A percentile compares a stretch with the other conserved stretches of the same genome.
Evolutionary conservation across 2,797 vertebrate genomes (phyloP).

Genomic region (Smutsia temminckii): DNA sequence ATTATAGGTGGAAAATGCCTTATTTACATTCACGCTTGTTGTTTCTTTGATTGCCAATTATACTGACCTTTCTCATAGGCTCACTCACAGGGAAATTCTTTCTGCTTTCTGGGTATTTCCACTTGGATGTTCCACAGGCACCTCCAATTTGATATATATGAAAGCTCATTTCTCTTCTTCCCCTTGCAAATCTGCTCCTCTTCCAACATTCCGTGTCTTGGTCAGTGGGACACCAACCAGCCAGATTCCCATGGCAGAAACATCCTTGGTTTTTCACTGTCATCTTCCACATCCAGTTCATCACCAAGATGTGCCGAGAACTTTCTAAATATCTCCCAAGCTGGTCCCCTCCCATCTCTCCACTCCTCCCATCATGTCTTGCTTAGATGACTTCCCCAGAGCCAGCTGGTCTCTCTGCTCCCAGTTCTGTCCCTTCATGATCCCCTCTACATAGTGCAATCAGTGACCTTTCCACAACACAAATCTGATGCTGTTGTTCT

Average conservation of each 20-base stretch:
- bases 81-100: not conserved
- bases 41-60: not conserved
- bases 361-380: not conserved
- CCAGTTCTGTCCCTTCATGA: not conserved
- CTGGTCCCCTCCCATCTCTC: not conserved
- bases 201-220: not conserved
- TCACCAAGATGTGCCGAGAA: not conserved
- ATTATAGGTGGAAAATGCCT: not conserved
- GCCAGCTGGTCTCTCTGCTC: not conserved
- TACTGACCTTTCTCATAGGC: not conserved
- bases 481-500: not conserved
- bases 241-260: not conserved
- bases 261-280: not conserved
- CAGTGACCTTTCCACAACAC: not conserved
- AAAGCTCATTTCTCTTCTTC: not conserved
- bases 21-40: not conserved
- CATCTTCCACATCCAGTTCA: not conserved
- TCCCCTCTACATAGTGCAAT: too few relatives aligned
- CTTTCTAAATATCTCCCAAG: not conserved
- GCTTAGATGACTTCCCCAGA: not conserved
- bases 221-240: not conserved
- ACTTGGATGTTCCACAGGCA: not conserved
- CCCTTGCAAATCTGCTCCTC: not conserved
- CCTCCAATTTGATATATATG: not conserved
- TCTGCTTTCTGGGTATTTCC: not conserved